Percentiles rank a stretch among this genome's conserved stretches.
These are phyloP conservation scores for Agrotis puta DNA, from an alignment of 2,888 invertebrate species.

Conservation along the genomic window DNA sequence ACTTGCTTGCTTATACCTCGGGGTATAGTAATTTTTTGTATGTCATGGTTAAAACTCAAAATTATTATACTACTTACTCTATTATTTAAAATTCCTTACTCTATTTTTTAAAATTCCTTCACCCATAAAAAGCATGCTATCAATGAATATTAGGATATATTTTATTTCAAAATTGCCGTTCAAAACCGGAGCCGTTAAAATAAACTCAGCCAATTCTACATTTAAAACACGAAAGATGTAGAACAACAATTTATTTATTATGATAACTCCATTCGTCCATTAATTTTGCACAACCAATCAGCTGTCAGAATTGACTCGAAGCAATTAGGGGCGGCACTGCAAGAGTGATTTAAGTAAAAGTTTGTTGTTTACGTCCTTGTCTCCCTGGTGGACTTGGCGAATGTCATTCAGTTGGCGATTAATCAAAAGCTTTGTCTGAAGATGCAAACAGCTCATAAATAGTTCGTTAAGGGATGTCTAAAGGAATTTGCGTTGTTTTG, in stretches of 20 bases:
- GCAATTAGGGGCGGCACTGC: constrained; percentile 79
- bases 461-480: constrained; percentile 70
- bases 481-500: constrained; percentile 45
- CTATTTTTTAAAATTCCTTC: too few relatives aligned
- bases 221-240: neutral
- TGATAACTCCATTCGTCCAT: constrained; percentile 46
- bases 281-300: constrained; percentile 72
- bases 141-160: too few relatives aligned
- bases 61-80: too few relatives aligned
- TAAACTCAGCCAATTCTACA: neutral
- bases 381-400: constrained; percentile 68
- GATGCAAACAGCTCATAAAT: constrained; percentile 79
- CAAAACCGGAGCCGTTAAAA: too few relatives aligned
- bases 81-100: too few relatives aligned
- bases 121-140: too few relatives aligned
- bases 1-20: neutral
- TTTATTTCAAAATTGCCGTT: too few relatives aligned
- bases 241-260: constrained; percentile 26
- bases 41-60: too few relatives aligned
- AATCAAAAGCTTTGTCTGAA: constrained; percentile 79
- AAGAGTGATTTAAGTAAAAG: constrained; percentile 80
- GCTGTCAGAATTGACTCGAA: constrained; percentile 80
- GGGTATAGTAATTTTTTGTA: neutral
- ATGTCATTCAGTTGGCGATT: constrained; percentile 79
- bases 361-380: constrained; percentile 79